Percentiles rank a stretch among this genome's conserved stretches.
phyloP scores from a whole-genome alignment of 2,797 vertebrate species.

The Alectoris magna region DNA sequence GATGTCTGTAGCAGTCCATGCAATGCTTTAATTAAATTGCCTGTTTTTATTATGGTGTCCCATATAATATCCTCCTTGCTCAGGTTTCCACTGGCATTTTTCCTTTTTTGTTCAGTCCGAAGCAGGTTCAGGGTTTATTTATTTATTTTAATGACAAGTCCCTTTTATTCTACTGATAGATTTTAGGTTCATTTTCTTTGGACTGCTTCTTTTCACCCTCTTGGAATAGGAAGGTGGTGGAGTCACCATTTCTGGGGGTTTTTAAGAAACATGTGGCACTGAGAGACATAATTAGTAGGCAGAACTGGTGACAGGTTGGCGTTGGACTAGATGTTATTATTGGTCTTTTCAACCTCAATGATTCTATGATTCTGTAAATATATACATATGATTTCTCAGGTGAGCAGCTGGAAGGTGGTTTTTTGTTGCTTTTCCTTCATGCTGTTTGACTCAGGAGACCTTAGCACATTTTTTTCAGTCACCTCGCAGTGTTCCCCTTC shows the following conservation, averaged over 20 bases:
- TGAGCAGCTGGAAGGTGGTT: not conserved
- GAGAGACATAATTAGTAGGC: no score
- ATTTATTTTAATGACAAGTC: not conserved
- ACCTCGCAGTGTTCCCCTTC: not conserved
- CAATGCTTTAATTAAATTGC: not conserved
- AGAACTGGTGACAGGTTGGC: no score
- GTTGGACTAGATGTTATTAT: no score
- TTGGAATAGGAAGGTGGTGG: no score
- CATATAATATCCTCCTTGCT: not conserved
- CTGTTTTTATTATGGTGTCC: not conserved
- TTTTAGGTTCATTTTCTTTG: slow-evolving; percentile 11
- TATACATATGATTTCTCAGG: not conserved
- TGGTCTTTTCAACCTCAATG: no score
- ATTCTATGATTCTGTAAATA: not conserved
- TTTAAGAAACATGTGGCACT: no score
- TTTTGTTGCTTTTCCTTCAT: not conserved
- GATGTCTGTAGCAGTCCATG: not conserved
- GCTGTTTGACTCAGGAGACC: not conserved
- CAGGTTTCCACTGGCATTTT: not conserved
- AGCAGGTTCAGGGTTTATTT: not conserved
- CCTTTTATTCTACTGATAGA: not conserved
- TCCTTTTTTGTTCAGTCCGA: not conserved
- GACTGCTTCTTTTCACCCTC: not conserved
- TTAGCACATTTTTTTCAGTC: not conserved
- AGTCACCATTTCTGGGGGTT: no score